Evolutionary conservation across 2,797 vertebrate genomes (phyloP).

Genomic region (Onychomys leucogaster): DNA sequence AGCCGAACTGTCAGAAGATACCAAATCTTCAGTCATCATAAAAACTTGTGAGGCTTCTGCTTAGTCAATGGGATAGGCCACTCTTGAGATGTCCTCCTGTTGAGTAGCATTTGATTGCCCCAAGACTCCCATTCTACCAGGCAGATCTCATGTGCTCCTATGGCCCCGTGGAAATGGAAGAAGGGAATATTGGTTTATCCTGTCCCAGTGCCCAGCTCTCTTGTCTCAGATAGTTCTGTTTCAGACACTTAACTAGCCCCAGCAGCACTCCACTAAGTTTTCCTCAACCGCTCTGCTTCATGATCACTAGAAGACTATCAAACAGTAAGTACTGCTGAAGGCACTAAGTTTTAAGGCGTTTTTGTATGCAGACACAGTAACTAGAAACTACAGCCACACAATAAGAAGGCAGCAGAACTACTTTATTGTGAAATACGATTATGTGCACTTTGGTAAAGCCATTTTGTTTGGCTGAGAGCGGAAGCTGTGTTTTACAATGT

Average conservation of each 20-base stretch:
- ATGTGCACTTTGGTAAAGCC: background rate
- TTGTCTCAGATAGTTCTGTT: background rate
- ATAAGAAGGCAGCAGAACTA: background rate
- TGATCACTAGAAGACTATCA: background rate
- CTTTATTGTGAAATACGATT: constrained; percentile 30
- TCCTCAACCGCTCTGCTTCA: background rate
- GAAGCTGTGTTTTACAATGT: constrained; percentile 43
- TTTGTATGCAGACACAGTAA: background rate
- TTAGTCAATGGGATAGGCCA: too few relatives aligned
- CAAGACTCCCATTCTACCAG: background rate
- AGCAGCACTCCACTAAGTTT: background rate
- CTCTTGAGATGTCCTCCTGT: background rate
- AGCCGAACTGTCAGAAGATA: background rate
- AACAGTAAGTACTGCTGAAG: background rate
- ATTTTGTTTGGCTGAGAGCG: constrained; percentile 33
- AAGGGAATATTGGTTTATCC: too few relatives aligned
- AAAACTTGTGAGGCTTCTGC: background rate
- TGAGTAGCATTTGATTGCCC: too few relatives aligned
- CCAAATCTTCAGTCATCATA: background rate
- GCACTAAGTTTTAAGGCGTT: background rate
- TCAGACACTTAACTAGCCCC: too few relatives aligned
- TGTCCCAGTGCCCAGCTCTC: background rate
- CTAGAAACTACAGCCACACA: background rate
- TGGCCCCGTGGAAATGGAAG: background rate
- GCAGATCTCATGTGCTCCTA: background rate